phyloP scores from a whole-genome alignment of 2,888 invertebrate species.

The Trileptium ribeirensis region DNA sequence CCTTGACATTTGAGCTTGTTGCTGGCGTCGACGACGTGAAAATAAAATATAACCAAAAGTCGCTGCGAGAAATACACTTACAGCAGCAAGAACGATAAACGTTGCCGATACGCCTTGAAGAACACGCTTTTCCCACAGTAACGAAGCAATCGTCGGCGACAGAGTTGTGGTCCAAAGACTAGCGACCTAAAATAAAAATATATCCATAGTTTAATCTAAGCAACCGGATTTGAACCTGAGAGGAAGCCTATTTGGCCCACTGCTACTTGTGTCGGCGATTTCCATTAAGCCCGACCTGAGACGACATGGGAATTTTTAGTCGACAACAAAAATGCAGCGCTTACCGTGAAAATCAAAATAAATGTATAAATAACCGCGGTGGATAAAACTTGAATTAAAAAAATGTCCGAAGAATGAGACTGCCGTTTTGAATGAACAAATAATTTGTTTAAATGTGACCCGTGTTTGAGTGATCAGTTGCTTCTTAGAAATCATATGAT shows the following conservation, averaged over 20 bases:
- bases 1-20: too few relatives aligned
- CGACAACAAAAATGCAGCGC: not conserved
- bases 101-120: conserved; percentile 41
- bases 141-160: conserved; percentile 44
- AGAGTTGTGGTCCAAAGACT: conserved; percentile 50
- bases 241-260: not conserved
- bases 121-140: conserved; percentile 38
- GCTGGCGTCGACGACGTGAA: not conserved
- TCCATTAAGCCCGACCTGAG: not conserved
- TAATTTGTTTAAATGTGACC: too few relatives aligned
- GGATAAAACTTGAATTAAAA: too few relatives aligned
- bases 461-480: too few relatives aligned
- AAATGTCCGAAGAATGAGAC: too few relatives aligned
- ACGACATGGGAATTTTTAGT: not conserved
- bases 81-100: conserved; percentile 38
- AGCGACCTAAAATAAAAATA: conserved; percentile 38
- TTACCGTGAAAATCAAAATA: too few relatives aligned
- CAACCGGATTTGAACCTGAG: too few relatives aligned
- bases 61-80: conserved; percentile 39
- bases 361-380: too few relatives aligned
- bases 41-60: conserved; percentile 30
- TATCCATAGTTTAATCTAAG: not conserved
- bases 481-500: too few relatives aligned
- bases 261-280: not conserved
- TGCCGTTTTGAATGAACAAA: too few relatives aligned